Evolutionary conservation across 2,888 invertebrate genomes (phyloP), one percentile per base, ranked within the genome.

Genomic region (Pristionchus exspectatus): DNA sequence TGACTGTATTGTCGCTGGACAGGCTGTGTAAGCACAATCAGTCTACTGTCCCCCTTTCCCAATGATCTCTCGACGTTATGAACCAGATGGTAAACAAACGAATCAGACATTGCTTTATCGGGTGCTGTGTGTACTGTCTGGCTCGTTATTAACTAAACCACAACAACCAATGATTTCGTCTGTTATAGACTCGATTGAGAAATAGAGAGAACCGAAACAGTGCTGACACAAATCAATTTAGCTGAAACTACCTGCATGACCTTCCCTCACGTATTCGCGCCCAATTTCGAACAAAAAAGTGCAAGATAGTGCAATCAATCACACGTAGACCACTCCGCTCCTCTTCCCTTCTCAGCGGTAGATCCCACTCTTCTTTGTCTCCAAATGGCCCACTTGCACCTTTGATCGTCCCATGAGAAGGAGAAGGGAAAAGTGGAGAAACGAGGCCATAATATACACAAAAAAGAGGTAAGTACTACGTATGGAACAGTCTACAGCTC

Each of bases 1-100:
- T 21, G 96, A 96, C 94, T 96, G 96, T 91, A 95, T 96, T 72
- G 96, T 96, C 91, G 96, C 96, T 14, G 96, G 96, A 10, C 96
- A 96, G 94, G 92, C 94, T 44, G 95, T 95, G 92, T 92, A 89
- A 83, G 93, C 90, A 44, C 54, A 54, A 74, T 7, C 30, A 12
- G 16, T 18, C 12, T 9, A 4, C 59, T 1, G 24, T 4, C 59
- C 3, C 59, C 3, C 9, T 10, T 7, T 50, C 44, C 3, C 44
- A 9, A 50, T 50, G 3, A 9, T 50, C 44, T 50, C 12, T 50
- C 4, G 44, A 12, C 5, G 3, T 50, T 10, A 12, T 10, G 44
- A 9, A 50, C 44, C 44, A 50, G 12, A 50, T 50, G 44, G 44
- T 50, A 50, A 50, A 50, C 44, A 50, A 50, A 9, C 5, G 44